Evolutionary conservation across 2,888 invertebrate species (phyloP), one percentile per base, ranked within the genome.

Genomic region (Sinhomidia bicolor): DNA sequence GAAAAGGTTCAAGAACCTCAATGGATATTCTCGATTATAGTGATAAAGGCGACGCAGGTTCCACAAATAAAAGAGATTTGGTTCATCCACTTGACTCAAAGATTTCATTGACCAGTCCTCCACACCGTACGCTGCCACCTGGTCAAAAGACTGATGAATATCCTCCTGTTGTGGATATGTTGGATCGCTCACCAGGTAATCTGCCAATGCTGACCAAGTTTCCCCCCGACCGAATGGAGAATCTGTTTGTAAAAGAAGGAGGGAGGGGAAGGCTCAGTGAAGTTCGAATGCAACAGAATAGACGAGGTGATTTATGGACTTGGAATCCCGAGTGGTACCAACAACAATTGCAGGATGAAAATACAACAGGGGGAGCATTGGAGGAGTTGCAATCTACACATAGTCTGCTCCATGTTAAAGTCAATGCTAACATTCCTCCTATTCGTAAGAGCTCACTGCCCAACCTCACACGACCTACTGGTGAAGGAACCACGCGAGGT

Each of bases 291-390:
- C 26, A 14, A 1, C n/a, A 9, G n/a, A 81, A 81, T n/a, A 65
- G 32, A 26, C 32, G 17, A 6, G 23, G 32, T 17, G 5, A n/a
- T 9, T 36, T 10, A 9, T 84, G 71, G 74, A 23, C 1, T 2
- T 74, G 74, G 76, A 26, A 44, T 14, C 32, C 44, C 0, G 14
- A 29, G n/a, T 78, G 85, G 85, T 85, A 78, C 26, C 26, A 17
- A 10, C 29, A 47, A n/a, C 62, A 51, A 29, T 14, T 26, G 0
- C 7, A 12, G 26, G 60, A 74, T 17, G 44, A 74, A n/a, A 41
- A 54, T 1, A 44, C 36, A 10, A 23, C 36, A 3, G 60, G 36
- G 12, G 41, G 60, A 20, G 74, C 74, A 0, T 23, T 84, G 12
- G 26, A 74, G 5, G 14, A 0, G 14, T 44, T 84, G 26, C 12